These are phyloP conservation scores for Syndactyla subalaris DNA, from an alignment of 2,797 vertebrate genomes.

Conservation along the genomic window DNA sequence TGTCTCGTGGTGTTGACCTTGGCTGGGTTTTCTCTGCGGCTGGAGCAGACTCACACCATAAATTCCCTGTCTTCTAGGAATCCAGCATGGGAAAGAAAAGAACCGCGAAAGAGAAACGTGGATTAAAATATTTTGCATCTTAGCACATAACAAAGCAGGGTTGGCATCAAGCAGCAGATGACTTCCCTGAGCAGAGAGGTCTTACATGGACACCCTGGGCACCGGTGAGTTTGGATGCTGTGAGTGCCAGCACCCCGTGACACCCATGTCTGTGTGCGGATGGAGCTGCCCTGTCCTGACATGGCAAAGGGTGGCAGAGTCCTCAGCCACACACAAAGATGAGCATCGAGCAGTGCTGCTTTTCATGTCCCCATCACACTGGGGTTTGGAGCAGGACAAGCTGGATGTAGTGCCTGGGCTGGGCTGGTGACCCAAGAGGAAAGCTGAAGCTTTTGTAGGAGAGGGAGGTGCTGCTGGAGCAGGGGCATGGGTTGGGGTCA, in stretches of 20 bases:
- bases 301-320: rapidly evolving
- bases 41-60: constrained; percentile 81
- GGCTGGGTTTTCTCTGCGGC: constrained; percentile 66
- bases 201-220: not conserved
- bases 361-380: rapidly evolving
- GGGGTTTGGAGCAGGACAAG: not conserved
- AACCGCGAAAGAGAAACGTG: constrained; percentile 71
- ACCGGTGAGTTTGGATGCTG: not conserved
- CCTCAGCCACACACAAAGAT: rapidly evolving
- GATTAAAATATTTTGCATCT: constrained; percentile 81
- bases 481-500: not conserved
- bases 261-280: not conserved
- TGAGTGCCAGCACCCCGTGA: rapidly evolving
- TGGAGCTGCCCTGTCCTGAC: not conserved
- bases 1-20: constrained; percentile 80
- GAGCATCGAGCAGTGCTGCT: not conserved
- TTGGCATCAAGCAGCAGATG: constrained; percentile 56
- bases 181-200: not conserved
- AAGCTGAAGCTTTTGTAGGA: not conserved
- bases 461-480: not conserved
- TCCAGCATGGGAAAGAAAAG: constrained; percentile 82
- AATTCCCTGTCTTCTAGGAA: constrained; percentile 86
- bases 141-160: constrained; percentile 70
- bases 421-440: not conserved
- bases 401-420: rapidly evolving